These are phyloP conservation scores for Grammomys surdaster DNA, from an alignment of 2,113 vertebrate genomes.

Conservation along the genomic window DNA sequence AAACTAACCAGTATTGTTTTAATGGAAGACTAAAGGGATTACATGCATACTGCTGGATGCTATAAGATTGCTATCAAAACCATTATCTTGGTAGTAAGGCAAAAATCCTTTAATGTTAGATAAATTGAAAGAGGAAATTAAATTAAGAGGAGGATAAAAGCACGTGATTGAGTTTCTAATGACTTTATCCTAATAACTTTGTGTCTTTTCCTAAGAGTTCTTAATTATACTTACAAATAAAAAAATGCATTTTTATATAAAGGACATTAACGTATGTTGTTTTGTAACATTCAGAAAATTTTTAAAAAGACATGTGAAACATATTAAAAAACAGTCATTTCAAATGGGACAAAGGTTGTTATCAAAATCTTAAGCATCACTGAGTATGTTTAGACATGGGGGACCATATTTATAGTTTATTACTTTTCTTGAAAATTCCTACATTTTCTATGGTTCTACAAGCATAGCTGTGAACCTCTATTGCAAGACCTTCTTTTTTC, in stretches of 20 bases:
- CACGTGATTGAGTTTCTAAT: constrained; percentile 36
- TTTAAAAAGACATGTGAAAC: not conserved
- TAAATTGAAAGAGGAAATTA: constrained; percentile 35
- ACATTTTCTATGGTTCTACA: constrained; percentile 29
- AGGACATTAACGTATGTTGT: not conserved
- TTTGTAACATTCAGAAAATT: constrained; percentile 42
- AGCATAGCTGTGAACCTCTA: not conserved
- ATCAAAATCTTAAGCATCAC: not conserved
- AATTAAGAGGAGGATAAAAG: constrained; percentile 17
- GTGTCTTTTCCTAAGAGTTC: not conserved
- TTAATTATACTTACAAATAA: constrained; percentile 17
- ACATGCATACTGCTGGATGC: not conserved
- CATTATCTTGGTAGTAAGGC: not conserved
- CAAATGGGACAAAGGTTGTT: not conserved
- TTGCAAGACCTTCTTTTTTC: not conserved
- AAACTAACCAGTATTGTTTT: constrained; percentile 8
- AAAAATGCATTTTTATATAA: not conserved
- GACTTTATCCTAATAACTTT: constrained; percentile 40
- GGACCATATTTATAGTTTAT: not conserved
- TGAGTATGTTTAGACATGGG: not conserved
- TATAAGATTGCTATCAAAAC: not conserved
- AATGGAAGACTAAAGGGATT: not conserved
- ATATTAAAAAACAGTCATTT: not conserved
- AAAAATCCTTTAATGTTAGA: constrained; percentile 24
- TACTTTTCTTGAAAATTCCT: not conserved